Conservation (phyloP, 2,113 vertebrate genomes). For the Carlito syrichta region DNA sequence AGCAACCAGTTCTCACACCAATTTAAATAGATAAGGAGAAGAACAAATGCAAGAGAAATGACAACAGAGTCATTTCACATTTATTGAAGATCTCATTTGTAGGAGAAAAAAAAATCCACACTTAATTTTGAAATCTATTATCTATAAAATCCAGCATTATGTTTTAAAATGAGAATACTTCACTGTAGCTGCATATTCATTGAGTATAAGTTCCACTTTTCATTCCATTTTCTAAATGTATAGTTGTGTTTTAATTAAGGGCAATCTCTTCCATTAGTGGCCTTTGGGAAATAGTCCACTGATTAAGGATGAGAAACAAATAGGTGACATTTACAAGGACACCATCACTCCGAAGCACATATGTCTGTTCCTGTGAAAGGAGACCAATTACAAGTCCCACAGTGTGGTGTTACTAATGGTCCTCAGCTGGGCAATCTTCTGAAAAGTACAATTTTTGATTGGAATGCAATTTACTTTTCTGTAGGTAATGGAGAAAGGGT, state of each 20-base stretch:
- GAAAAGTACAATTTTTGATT: conserved; percentile 3
- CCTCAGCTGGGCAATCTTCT: neutral
- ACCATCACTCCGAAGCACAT: neutral
- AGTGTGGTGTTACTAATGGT: neutral
- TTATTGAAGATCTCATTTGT: neutral
- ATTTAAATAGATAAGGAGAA: neutral
- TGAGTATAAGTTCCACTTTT: neutral
- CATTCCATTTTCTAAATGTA: neutral
- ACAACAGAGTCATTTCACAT: neutral
- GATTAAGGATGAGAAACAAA: neutral
- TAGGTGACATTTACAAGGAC: neutral
- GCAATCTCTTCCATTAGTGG: neutral
- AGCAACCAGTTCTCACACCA: neutral
- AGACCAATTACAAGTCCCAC: neutral
- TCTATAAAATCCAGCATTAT: neutral
- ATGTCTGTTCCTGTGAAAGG: neutral
- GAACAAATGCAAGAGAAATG: neutral
- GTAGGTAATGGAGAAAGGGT: neutral
- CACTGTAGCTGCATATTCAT: neutral
- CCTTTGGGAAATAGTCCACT: neutral
- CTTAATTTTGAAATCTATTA: neutral
- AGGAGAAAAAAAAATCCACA: neutral
- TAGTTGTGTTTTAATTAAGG: neutral
- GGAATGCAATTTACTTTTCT: neutral
- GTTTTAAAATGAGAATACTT: neutral